phyloP scores from a whole-genome alignment of 1,140 invertebrate genomes.

The Drosophila asahinai region DNA sequence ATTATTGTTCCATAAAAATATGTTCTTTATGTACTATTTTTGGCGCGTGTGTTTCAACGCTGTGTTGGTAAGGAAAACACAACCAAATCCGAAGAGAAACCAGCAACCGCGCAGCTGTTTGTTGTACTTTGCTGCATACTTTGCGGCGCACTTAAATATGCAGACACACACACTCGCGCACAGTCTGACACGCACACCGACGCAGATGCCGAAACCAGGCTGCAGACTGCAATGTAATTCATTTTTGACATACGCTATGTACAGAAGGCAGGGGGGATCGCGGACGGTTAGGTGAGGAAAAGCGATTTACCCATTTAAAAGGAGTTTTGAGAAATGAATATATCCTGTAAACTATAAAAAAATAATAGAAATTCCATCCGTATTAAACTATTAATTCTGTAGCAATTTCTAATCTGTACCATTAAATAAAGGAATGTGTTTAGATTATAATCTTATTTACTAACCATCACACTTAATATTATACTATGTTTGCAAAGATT shows the following conservation, averaged over 20 bases:
- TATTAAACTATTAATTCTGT: no score
- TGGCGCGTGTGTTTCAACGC: not conserved
- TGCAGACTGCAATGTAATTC: conserved; percentile 71
- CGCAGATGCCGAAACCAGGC: conserved; percentile 35
- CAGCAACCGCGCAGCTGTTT: conserved; percentile 60
- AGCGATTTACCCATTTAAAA: conserved; percentile 13
- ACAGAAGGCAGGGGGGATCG: not conserved
- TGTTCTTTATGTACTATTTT: not conserved
- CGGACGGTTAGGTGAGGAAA: not conserved
- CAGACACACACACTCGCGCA: conserved; percentile 44
- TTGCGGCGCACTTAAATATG: conserved; percentile 76
- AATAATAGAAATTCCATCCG: no score
- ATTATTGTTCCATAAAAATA: not conserved
- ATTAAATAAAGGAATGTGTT: no score
- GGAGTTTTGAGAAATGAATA: not conserved
- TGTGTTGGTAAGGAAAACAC: conserved; percentile 44
- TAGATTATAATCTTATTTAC: no score
- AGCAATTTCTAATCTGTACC: no score
- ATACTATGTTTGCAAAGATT: no score
- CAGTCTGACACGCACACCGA: conserved; percentile 32
- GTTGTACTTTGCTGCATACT: conserved; percentile 80
- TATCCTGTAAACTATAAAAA: not conserved
- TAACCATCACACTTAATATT: no score
- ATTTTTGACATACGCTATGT: conserved; percentile 63
- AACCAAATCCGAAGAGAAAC: conserved; percentile 56